Conservation (phyloP, 2,113 vertebrate genomes). For the Octodon degus region DNA sequence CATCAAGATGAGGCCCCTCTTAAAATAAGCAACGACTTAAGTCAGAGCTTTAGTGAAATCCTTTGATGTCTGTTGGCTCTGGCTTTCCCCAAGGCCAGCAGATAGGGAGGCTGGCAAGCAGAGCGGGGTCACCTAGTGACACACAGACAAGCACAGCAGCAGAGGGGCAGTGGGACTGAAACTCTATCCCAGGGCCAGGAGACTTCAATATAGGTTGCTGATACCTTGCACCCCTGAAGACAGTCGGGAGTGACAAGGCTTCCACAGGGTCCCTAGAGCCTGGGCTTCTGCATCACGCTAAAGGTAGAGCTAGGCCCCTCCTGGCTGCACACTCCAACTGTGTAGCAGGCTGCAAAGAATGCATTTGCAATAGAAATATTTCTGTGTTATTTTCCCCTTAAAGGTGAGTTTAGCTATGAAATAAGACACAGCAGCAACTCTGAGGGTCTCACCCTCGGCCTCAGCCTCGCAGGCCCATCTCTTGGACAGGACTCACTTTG, state of each 20-base stretch:
- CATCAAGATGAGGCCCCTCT: not conserved
- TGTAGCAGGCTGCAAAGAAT: not conserved
- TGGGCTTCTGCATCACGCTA: not conserved
- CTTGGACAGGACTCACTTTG: not conserved
- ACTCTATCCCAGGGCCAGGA: not conserved
- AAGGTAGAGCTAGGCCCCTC: not conserved
- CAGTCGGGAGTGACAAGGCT: not conserved
- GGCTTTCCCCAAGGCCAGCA: not conserved
- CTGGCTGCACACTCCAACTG: not conserved
- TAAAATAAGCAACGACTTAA: not conserved
- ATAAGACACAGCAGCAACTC: not conserved
- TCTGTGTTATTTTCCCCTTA: not conserved
- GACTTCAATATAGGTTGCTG: not conserved
- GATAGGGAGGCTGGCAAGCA: not conserved
- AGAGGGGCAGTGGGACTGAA: not conserved
- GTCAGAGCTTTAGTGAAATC: conserved; percentile 4
- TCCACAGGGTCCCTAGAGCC: not conserved
- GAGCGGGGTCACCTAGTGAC: not conserved
- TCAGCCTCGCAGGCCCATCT: not conserved
- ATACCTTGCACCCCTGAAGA: not conserved
- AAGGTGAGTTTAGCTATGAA: not conserved
- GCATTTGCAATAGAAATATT: not conserved
- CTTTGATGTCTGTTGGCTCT: conserved; percentile 7
- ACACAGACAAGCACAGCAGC: not conserved
- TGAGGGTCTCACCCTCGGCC: not conserved